Conservation (phyloP, 2,113 vertebrate species). For the Alosa alosa region DNA sequence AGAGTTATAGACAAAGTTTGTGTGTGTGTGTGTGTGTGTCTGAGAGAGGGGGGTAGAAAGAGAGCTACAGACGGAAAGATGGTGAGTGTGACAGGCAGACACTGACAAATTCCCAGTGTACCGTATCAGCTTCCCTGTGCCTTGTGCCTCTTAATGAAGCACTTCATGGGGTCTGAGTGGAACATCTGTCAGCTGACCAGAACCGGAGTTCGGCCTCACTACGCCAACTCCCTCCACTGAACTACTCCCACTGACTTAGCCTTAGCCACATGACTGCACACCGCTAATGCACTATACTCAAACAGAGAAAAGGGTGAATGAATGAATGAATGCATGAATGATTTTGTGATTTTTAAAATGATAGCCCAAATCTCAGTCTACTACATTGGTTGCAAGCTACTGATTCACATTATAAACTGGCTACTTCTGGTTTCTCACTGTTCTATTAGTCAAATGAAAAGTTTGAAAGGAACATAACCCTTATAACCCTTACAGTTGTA, state of each 20-base stretch:
- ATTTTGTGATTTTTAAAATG: too few species aligned
- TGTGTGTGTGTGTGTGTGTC: background rate
- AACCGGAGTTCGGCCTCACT: background rate
- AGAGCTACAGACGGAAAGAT: conserved; percentile 21
- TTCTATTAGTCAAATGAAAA: background rate
- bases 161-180: background rate
- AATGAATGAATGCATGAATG: too few species aligned
- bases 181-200: background rate
- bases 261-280: background rate
- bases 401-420: background rate
- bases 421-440: background rate
- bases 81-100: conserved; percentile 29
- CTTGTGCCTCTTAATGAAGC: background rate
- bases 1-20: background rate
- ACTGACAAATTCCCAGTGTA: background rate
- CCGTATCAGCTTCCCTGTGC: background rate
- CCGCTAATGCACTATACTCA: background rate
- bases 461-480: background rate
- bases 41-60: conserved; percentile 37
- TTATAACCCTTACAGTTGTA: background rate
- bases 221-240: background rate
- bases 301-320: background rate
- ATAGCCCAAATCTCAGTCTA: background rate
- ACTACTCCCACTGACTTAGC: background rate
- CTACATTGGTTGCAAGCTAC: background rate